A percentile compares a stretch with the other conserved stretches of the same genome.
These are phyloP conservation scores for Adelognathus sp. DNA, from an alignment of 2,888 invertebrate genomes.

Conservation along the genomic window DNA sequence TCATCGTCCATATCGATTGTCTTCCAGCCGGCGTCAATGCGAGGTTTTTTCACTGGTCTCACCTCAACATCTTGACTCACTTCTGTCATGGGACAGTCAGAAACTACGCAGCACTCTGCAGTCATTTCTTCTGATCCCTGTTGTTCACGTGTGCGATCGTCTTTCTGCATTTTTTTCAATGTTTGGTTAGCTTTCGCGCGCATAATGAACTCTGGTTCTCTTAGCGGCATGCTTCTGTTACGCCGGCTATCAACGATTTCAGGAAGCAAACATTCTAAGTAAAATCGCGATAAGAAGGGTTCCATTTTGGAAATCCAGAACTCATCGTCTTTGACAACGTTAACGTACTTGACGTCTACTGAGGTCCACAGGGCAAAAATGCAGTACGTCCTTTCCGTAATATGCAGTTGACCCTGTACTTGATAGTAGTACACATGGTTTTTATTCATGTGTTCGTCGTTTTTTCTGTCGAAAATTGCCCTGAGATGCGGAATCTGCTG, in stretches of 20 bases:
- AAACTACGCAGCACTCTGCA: no score
- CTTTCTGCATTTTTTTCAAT: slow-evolving; percentile 3
- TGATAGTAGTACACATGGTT: slow-evolving; percentile 59
- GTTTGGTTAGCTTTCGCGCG: slow-evolving; percentile 17
- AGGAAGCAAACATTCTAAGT: slow-evolving; percentile 49
- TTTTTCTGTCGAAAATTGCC: slow-evolving; percentile 31
- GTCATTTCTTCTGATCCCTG: no score
- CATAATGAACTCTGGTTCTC: slow-evolving; percentile 51
- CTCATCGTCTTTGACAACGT: no score
- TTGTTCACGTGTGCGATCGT: no score
- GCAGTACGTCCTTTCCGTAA: no score
- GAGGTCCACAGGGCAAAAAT: no score
- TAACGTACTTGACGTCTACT: no score
- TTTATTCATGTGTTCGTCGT: slow-evolving; percentile 45
- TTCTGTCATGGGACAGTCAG: background rate
- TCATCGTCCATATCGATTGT: background rate
- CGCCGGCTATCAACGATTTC: slow-evolving; percentile 58
- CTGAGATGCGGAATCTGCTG: no score
- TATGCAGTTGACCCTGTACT: no score
- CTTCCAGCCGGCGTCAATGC: background rate
- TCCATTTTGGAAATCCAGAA: no score
- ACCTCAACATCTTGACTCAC: no score
- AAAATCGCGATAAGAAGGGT: no score
- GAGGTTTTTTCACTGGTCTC: background rate
- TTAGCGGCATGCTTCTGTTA: slow-evolving; percentile 49